Conservation (phyloP, 2,888 invertebrate genomes). For the Caenorhabditis sp. region DNA sequence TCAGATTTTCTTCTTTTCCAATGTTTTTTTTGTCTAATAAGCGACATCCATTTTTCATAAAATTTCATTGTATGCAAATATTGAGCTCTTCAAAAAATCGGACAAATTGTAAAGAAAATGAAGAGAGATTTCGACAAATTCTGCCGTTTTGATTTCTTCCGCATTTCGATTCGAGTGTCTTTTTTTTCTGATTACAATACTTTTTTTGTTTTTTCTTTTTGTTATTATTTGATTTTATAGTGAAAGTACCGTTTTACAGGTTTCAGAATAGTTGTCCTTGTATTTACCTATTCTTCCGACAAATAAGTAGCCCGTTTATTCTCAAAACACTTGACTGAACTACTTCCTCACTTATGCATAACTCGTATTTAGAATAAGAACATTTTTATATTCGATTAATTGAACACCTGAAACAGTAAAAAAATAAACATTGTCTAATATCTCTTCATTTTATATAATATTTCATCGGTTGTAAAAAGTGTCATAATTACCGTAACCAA, state of each 20-base stretch:
- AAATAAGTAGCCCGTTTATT: not conserved
- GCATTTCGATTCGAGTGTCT: not conserved
- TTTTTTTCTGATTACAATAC: not conserved
- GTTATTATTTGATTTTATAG: not conserved
- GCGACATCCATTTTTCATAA: not conserved
- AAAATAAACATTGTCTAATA: not conserved
- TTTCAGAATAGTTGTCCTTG: not conserved
- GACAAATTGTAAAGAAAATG: constrained; percentile 5
- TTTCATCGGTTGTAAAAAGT: not conserved
- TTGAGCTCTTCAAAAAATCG: not conserved
- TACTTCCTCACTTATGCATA: not conserved
- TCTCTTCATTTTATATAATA: too few species aligned
- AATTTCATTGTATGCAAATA: not conserved
- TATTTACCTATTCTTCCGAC: not conserved
- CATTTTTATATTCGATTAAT: not conserved
- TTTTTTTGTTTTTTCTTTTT: not conserved
- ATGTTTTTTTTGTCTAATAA: too few species aligned
- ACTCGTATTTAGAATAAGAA: not conserved
- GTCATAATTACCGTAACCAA: not conserved
- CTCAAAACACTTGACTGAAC: not conserved
- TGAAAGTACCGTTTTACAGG: too few species aligned
- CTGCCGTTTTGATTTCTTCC: not conserved
- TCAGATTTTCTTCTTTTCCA: too few species aligned
- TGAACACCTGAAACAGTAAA: not conserved
- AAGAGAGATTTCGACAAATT: constrained; percentile 7